Evolutionary conservation across 2,797 vertebrate genomes (phyloP).

Genomic region (Spizella passerina): DNA sequence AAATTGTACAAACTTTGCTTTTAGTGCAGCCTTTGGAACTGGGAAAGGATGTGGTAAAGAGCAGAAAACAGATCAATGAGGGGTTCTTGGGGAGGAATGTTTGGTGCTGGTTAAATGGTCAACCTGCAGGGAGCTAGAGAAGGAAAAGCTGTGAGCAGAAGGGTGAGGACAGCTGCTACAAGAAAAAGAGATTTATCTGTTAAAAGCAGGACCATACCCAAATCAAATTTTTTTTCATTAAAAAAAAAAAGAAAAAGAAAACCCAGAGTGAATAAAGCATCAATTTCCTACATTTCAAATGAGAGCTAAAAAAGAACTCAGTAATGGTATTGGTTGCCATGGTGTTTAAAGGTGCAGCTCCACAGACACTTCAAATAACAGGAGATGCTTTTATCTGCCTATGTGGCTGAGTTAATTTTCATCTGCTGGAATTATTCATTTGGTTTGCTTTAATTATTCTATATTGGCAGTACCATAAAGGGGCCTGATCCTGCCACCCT

Average conservation of each 20-base stretch:
- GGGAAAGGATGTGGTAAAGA: neutral
- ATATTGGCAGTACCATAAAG: slow-evolving; percentile 25
- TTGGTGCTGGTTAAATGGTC: neutral
- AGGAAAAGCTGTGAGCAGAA: neutral
- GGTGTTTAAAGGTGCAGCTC: slow-evolving; percentile 58
- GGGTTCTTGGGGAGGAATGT: neutral
- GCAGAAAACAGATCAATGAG: neutral
- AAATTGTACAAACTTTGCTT: rapidly evolving
- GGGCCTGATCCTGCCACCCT: neutral
- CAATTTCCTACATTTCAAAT: slow-evolving; percentile 54
- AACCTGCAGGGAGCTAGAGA: neutral
- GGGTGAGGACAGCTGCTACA: neutral
- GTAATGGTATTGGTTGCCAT: slow-evolving; percentile 58
- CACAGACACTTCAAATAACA: slow-evolving; percentile 49
- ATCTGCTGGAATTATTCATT: slow-evolving; percentile 54
- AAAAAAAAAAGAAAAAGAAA: neutral
- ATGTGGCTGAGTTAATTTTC: slow-evolving; percentile 60
- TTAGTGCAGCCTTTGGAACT: neutral
- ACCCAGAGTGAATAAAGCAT: neutral
- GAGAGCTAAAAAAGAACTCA: slow-evolving; percentile 41
- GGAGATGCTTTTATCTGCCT: slow-evolving; percentile 62
- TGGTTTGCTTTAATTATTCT: slow-evolving; percentile 58
- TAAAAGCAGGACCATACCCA: neutral
- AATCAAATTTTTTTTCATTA: neutral
- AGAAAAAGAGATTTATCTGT: neutral